A percentile compares a stretch with the other conserved stretches of the same genome.
phyloP scores from a whole-genome alignment of 1,140 invertebrate genomes.

The Drosophila nannoptera region DNA sequence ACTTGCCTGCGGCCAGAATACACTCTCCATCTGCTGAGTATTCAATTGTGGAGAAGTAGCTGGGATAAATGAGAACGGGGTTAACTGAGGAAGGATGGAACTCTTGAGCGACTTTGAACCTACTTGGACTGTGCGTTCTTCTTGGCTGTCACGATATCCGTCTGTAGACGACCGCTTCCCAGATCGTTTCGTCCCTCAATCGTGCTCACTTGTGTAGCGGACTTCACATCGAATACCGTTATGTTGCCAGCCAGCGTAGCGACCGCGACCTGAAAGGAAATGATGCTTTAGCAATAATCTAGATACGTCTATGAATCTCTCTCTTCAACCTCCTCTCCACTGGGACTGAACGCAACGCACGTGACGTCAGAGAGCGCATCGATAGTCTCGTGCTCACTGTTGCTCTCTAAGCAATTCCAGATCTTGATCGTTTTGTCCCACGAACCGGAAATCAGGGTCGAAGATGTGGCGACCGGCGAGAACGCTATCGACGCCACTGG shows the following conservation, averaged over 20 bases:
- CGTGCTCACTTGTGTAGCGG: slow-evolving; percentile 84
- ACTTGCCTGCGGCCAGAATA: slow-evolving; percentile 93
- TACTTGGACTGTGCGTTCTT: slow-evolving; percentile 91
- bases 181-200: slow-evolving; percentile 95
- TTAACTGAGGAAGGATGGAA: not conserved
- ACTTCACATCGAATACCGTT: slow-evolving; percentile 88
- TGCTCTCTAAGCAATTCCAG: slow-evolving; percentile 92
- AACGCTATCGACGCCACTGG: slow-evolving; percentile 92
- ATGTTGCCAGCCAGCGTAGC: slow-evolving; percentile 94
- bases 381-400: slow-evolving; percentile 90
- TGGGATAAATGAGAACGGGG: slow-evolving; percentile 73
- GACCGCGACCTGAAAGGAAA: slow-evolving; percentile 85
- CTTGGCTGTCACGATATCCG: slow-evolving; percentile 93
- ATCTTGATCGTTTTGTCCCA: slow-evolving; percentile 96
- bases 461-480: slow-evolving; percentile 85
- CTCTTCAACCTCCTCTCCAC: slow-evolving; percentile 87
- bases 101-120: slow-evolving; percentile 67
- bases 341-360: slow-evolving; percentile 90
- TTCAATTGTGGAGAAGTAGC: slow-evolving; percentile 92
- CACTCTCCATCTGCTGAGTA: slow-evolving; percentile 95
- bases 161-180: slow-evolving; percentile 88
- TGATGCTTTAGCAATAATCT: too few relatives aligned
- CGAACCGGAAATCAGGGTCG: slow-evolving; percentile 90
- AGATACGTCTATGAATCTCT: not conserved
- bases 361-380: slow-evolving; percentile 90